phyloP scores from a whole-genome alignment of 2,797 vertebrate genomes.

The Borostomias antarcticus region DNA sequence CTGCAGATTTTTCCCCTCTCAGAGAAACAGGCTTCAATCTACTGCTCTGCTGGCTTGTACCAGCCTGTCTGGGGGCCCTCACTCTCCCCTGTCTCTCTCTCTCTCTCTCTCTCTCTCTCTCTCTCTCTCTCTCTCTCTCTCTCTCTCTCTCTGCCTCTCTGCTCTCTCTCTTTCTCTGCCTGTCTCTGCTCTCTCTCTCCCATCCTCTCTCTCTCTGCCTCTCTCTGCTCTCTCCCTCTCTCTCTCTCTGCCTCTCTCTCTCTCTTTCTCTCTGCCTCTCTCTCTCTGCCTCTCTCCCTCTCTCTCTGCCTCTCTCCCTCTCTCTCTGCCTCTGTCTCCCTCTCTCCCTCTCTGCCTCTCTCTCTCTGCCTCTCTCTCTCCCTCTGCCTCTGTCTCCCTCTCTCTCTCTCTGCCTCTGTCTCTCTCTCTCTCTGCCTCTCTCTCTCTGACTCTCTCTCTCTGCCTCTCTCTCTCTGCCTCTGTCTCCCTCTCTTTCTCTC shows the following conservation, averaged over 20 bases:
- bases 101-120: no score
- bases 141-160: no score
- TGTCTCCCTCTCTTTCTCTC: conserved; percentile 19
- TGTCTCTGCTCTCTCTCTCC: no score
- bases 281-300: conserved; percentile 7
- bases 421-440: conserved; percentile 45
- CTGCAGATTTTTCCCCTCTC: no score
- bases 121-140: no score
- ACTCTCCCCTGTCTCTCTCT: no score
- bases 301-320: conserved; percentile 7
- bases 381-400: conserved; percentile 33
- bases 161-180: no score
- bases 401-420: conserved; percentile 49
- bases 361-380: conserved; percentile 12
- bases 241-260: conserved; percentile 7
- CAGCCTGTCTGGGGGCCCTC: no score
- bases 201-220: no score
- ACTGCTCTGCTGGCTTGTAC: no score
- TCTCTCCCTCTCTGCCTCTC: conserved; percentile 11
- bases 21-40: no score
- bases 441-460: conserved; percentile 37
- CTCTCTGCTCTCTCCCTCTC: conserved; percentile 15
- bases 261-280: not conserved
- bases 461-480: no score
- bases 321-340: conserved; percentile 1